These are phyloP conservation scores for Noctua comes DNA, from an alignment of 2,888 invertebrate genomes.

Conservation along the genomic window DNA sequence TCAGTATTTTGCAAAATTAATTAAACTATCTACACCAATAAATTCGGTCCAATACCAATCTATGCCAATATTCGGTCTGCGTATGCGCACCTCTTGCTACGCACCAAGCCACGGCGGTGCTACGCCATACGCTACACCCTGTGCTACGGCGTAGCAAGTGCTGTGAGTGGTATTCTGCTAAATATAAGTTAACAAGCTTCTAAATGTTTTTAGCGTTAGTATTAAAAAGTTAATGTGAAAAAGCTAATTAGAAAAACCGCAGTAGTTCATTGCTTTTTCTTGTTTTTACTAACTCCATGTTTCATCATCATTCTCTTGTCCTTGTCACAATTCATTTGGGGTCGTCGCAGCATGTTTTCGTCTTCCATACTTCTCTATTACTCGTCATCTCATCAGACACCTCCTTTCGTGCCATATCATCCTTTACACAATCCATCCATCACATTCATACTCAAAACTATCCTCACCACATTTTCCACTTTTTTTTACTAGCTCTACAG, in stretches of 20 bases:
- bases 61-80: neutral
- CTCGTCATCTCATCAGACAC: no score
- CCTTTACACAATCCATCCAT: no score
- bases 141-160: constrained; percentile 26
- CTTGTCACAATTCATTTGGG: no score
- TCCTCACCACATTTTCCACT: no score
- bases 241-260: neutral
- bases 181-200: neutral
- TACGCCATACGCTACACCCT: constrained; percentile 14
- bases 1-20: neutral
- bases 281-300: neutral
- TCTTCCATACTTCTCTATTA: no score
- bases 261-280: neutral
- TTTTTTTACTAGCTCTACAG: no score
- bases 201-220: neutral
- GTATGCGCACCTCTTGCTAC: neutral
- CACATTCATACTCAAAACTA: no score
- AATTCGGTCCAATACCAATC: no score
- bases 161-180: neutral
- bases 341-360: no score
- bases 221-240: neutral
- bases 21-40: neutral
- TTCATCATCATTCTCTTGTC: no score
- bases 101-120: neutral
- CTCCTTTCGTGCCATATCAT: no score